Percentiles rank a stretch among this genome's conserved stretches.
phyloP scores from a whole-genome alignment of 2,888 invertebrate genomes.

The Tryphoninae sp. region DNA sequence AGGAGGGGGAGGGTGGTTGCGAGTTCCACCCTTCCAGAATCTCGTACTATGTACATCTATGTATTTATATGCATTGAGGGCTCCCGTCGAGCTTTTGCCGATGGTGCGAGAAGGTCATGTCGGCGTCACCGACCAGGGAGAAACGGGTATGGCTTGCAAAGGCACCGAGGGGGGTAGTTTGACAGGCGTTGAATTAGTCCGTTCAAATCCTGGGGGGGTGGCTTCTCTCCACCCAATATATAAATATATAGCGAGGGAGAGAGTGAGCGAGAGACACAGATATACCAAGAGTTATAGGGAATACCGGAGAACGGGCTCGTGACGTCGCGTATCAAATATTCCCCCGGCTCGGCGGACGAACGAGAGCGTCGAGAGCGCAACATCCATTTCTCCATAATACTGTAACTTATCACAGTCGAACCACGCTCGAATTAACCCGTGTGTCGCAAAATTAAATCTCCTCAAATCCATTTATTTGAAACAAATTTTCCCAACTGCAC shows the following conservation, averaged over 20 bases:
- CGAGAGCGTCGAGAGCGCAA: neutral
- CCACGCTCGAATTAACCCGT: neutral
- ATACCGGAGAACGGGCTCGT: constrained; percentile 21
- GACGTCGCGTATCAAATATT: constrained; percentile 25
- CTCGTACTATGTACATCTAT: constrained; percentile 36
- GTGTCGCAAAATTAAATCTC: neutral
- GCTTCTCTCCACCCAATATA: constrained; percentile 36
- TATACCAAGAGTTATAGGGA: neutral
- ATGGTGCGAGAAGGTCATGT: constrained; percentile 46
- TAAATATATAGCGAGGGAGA: neutral
- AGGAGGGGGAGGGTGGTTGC: constrained; percentile 67
- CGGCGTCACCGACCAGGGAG: constrained; percentile 48
- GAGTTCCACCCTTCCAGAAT: constrained; percentile 40
- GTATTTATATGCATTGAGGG: neutral
- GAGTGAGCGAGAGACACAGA: neutral
- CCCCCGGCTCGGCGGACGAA: neutral
- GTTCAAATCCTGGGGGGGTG: constrained; percentile 65
- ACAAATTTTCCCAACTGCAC: neutral
- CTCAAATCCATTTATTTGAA: neutral
- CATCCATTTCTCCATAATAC: neutral
- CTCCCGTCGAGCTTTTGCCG: constrained; percentile 43
- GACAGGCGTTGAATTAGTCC: constrained; percentile 75
- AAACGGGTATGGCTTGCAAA: constrained; percentile 47
- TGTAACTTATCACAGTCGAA: neutral
- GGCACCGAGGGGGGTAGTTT: constrained; percentile 42